Base-by-base conservation (phyloP, 2,888 invertebrate species). In the Rhogogaster chlorosoma region DNA sequence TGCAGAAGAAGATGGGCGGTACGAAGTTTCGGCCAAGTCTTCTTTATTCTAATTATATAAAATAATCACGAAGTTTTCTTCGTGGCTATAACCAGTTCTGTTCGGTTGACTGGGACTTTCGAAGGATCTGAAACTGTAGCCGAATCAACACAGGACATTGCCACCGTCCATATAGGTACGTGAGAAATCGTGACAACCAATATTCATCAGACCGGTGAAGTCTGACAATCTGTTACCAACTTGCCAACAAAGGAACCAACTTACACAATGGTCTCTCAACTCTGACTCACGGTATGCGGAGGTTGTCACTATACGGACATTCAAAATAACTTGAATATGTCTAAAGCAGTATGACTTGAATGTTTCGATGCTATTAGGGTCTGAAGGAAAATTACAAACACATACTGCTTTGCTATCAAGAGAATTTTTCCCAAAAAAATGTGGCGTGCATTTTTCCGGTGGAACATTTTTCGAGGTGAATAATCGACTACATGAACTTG, bases 151-250 rank as follows among this genome's bases (percentile, higher is more conserved):
- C 38, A 61, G 61, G 80, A 80, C 80, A 26, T 80, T 80, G 38
- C 57, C 80, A 61, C 38, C 57, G 57, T 22, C 49, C 38, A 26
- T 61, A 77, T 77, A 29, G 49, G 32, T 77, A 61, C 80, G 80
- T n/a, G 80, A 80, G 61, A 57, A 61, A 80, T 61, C 38, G 80
- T 80, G 80, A 57, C 80, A 38, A 22, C 80, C 80, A 80, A 80
- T 80, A 80, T 80, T 80, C 80, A 80, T 61, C 80, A 49, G 78
- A 57, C 57, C 53, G 36, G 18, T 26, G 29, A 57, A 57, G 78
- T 57, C 78, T 78, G 78, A 78, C 57, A 57, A 80, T 80, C 57
- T 57, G 36, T 80, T 80, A 57, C 80, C 80, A 57, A 61, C 80
- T 80, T 80, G 38, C 61, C 61, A 57, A 80, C 80, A 61, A 80